Percentiles rank a stretch among this genome's conserved stretches.
Evolutionary conservation across 2,888 invertebrate genomes (phyloP).

Genomic region (Thereva nobilitata): DNA sequence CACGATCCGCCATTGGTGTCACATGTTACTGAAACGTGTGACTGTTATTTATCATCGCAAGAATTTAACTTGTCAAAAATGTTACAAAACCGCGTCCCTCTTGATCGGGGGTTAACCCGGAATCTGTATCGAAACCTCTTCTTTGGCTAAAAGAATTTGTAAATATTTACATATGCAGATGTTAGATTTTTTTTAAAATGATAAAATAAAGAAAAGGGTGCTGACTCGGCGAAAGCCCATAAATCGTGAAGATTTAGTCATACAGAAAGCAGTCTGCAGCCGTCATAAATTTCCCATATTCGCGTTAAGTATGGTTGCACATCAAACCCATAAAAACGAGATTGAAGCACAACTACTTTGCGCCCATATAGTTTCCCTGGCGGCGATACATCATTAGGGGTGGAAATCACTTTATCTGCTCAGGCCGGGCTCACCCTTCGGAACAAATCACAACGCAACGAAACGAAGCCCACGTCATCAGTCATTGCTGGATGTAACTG

Average conservation of each 20-base stretch:
- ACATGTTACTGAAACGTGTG: too few species aligned
- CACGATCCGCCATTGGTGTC: too few species aligned
- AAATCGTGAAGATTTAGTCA: constrained; percentile 5
- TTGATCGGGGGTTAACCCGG: constrained; percentile 21
- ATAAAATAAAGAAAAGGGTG: constrained; percentile 11
- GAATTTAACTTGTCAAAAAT: too few species aligned
- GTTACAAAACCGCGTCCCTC: neutral
- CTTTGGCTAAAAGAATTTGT: constrained; percentile 15
- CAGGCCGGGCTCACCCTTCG: constrained; percentile 37
- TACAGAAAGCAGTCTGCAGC: constrained; percentile 30
- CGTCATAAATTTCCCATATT: constrained; percentile 42
- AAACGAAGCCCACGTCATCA: constrained; percentile 35
- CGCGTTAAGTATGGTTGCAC: constrained; percentile 40
- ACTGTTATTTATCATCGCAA: too few species aligned
- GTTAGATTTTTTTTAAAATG: neutral
- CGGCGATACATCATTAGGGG: constrained; percentile 36
- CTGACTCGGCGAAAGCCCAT: constrained; percentile 12
- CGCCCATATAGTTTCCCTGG: constrained; percentile 15
- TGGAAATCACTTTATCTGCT: constrained; percentile 41
- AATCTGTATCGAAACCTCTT: constrained; percentile 14
- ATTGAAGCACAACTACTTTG: neutral
- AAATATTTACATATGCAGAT: constrained; percentile 35
- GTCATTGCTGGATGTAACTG: constrained; percentile 29
- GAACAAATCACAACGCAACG: constrained; percentile 24
- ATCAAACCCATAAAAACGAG: constrained; percentile 21